Percentiles rank a stretch among this genome's conserved stretches.
Conservation (phyloP, 1,140 invertebrate species). For the Cryptotermes secundus region DNA sequence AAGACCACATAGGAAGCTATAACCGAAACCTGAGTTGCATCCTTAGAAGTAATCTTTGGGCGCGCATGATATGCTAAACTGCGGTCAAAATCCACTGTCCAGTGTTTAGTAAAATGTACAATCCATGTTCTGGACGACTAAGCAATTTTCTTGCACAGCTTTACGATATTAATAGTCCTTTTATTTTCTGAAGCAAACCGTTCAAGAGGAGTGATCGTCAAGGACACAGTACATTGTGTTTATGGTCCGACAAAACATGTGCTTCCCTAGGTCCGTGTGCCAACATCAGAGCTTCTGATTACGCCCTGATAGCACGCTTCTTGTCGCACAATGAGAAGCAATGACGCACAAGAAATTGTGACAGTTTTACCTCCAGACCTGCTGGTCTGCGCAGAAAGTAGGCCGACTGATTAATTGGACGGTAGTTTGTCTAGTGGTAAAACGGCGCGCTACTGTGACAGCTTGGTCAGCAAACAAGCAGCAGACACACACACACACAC, state of each 20-base stretch:
- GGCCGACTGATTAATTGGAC: neutral
- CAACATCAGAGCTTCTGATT: neutral
- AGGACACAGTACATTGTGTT: neutral
- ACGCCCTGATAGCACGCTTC: neutral
- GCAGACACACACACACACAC: no score
- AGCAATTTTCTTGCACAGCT: neutral
- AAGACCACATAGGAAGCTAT: no score
- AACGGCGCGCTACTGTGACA: no score
- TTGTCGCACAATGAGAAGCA: neutral
- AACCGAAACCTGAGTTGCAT: no score
- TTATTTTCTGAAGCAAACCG: neutral
- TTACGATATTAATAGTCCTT: neutral
- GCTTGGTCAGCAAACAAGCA: no score
- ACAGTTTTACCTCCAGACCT: neutral
- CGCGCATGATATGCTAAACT: no score
- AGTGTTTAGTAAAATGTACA: no score
- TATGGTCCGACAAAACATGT: neutral
- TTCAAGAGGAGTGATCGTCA: neutral
- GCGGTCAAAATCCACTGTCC: no score
- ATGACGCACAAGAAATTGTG: slow-evolving; percentile 10
- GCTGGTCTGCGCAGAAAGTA: neutral
- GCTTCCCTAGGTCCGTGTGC: neutral
- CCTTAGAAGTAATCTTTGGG: no score
- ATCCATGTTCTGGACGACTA: neutral
- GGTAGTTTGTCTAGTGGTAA: neutral